Evolutionary conservation across 2,888 invertebrate genomes (phyloP).

Genomic region (Adelphocoris suturalis): DNA sequence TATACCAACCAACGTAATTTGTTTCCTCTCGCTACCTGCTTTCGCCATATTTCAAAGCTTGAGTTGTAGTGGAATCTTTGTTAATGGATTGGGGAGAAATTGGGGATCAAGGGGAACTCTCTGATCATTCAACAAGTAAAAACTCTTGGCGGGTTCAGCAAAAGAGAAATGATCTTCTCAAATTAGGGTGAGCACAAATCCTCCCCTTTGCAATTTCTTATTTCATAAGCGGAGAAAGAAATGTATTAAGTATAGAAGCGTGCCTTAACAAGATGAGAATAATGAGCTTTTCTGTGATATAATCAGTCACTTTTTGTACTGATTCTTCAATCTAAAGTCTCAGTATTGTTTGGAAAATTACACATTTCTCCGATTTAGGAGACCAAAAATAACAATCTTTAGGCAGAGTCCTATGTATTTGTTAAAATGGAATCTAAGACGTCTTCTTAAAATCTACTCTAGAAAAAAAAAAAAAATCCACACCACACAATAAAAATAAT

Average conservation of each 20-base stretch:
- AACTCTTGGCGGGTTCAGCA: constrained; percentile 38
- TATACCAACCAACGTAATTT: no score
- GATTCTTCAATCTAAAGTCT: background rate
- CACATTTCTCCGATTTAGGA: no score
- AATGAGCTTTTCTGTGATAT: background rate
- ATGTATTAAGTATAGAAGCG: constrained; percentile 46
- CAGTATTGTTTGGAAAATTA: background rate
- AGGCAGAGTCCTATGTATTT: no score
- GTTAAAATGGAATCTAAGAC: no score
- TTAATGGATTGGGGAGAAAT: background rate
- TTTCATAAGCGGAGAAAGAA: constrained; percentile 23
- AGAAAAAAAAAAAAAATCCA: no score
- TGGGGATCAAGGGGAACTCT: constrained; percentile 3
- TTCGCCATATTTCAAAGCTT: background rate
- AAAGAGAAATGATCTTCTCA: constrained; percentile 37
- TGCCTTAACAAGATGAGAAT: constrained; percentile 33
- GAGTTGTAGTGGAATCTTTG: background rate
- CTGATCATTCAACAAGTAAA: constrained; percentile 60
- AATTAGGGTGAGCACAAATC: constrained; percentile 52
- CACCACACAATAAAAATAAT: no score
- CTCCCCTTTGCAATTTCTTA: background rate
- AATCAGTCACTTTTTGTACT: constrained; percentile 42
- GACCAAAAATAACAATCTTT: no score
- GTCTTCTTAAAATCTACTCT: no score
- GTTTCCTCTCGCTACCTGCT: background rate